Conservation (phyloP, 1,140 invertebrate genomes). For the Chironomus striatipennis region DNA sequence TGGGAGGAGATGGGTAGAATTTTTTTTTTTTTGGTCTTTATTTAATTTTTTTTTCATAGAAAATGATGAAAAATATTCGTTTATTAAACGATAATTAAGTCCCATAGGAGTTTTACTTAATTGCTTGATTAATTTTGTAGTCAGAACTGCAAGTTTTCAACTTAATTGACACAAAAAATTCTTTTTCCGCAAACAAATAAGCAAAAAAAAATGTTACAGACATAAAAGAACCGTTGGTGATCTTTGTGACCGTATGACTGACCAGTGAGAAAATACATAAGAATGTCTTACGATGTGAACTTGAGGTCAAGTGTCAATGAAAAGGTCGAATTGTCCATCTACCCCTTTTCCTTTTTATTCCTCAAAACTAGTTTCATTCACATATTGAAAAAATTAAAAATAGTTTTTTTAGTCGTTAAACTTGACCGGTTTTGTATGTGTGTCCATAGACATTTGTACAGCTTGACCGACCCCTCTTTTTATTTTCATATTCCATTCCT, state of each 20-base stretch:
- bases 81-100: not conserved
- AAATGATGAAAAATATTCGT: not conserved
- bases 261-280: not conserved
- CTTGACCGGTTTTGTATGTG: not conserved
- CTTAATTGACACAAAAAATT: too few relatives aligned
- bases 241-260: not conserved
- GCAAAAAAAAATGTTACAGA: too few relatives aligned
- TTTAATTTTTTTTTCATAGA: not conserved
- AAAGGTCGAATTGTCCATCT: not conserved
- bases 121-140: slow-evolving; percentile 20
- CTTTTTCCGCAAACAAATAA: too few relatives aligned
- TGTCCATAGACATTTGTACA: not conserved
- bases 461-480: slow-evolving; percentile 1
- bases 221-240: slow-evolving; percentile 8
- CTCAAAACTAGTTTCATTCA: not conserved
- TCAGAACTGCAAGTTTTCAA: not conserved
- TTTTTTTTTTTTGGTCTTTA: not conserved
- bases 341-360: not conserved
- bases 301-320: slow-evolving; percentile 22
- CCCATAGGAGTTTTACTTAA: not conserved
- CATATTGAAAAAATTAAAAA: slow-evolving; percentile 10
- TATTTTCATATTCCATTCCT: not conserved
- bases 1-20: not conserved
- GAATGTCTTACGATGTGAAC: slow-evolving; percentile 20
- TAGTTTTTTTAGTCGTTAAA: not conserved